Evolutionary conservation across 2,797 vertebrate species (phyloP), one percentile per base, ranked within the genome.

Genomic region (Melanotaenia boesemani): DNA sequence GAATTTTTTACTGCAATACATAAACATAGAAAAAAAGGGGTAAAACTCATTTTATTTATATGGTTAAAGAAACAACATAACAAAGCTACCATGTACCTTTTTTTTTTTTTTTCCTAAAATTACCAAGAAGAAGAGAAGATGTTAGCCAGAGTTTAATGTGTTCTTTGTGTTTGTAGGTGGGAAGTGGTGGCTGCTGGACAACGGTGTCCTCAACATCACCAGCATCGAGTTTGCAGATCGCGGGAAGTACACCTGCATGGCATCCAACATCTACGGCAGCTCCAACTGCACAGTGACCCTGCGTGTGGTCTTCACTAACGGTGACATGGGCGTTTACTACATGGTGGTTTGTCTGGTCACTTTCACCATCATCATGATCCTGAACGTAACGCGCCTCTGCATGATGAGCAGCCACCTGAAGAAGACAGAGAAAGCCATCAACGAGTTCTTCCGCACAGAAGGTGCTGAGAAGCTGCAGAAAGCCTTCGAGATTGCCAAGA

Each of bases 371-470:
- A 98, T 99, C 91, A 97, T 99, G 97, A 93, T 95, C 57, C 93
- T 99, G 72, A 99, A 99, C 65, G 88, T 99, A 67, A 99, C 98
- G 0, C 96, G 98, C 32, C 95, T 99, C 48, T 99, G 98, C 90
- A 99, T 99, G 98, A 99, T 99, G 98, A 99, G 97, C 95, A 99
- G 98, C 90, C 98, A 99, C 90, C 91, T 99, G 77, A 99, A 99
- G 96, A 99, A 99, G 94, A 99, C 98, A 0, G 98, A 99, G 93
- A 97, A 99, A 85, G 98, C 97, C 79, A 99, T 99, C 89, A 99
- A 99, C 0, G 98, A 99, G 30, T 99, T 99, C 93, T 99, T 99
- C 92, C 94, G 98, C 91, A 99, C 97, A 0, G 98, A 99, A 91
- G 98, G 98, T 1, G 97, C 98, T 0, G 98, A 99, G 93, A 99